Evolutionary conservation across 1,140 invertebrate species (phyloP).

Genomic region (Homalodisca vitripennis): DNA sequence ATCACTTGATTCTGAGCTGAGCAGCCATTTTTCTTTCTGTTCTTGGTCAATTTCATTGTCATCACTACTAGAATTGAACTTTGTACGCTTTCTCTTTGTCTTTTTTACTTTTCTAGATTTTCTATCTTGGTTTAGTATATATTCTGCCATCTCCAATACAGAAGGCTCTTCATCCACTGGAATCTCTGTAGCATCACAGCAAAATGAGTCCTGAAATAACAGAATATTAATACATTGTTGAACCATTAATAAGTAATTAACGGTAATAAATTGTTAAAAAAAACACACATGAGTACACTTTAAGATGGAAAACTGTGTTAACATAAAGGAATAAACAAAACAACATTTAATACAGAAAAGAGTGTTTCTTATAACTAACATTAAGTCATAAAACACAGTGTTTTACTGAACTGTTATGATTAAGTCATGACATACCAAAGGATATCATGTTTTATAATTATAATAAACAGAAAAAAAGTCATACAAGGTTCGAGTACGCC

Average conservation of each 20-base stretch:
- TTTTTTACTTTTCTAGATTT: constrained; percentile 1
- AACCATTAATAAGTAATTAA: not conserved
- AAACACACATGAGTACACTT: not conserved
- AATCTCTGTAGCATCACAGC: constrained; percentile 32
- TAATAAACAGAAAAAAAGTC: no score
- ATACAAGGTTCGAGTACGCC: no score
- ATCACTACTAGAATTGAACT: not conserved
- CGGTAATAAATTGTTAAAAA: not conserved
- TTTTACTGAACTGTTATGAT: no score
- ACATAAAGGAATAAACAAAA: not conserved
- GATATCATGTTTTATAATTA: no score
- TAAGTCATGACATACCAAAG: no score
- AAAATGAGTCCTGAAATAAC: constrained; percentile 37
- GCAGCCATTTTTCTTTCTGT: not conserved
- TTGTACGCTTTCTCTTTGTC: not conserved
- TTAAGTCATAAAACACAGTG: not conserved
- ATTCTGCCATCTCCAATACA: constrained; percentile 33
- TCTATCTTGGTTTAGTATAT: constrained; percentile 27
- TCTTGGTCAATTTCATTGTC: not conserved
- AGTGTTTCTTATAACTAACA: not conserved
- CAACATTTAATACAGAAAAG: not conserved
- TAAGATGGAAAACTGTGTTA: not conserved
- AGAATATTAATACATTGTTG: not conserved
- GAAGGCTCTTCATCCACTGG: constrained; percentile 27
- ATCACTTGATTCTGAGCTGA: not conserved